A percentile compares a stretch with the other conserved stretches of the same genome.
These are phyloP conservation scores for Diploptera punctata DNA, from an alignment of 2,888 invertebrate species.

Conservation along the genomic window DNA sequence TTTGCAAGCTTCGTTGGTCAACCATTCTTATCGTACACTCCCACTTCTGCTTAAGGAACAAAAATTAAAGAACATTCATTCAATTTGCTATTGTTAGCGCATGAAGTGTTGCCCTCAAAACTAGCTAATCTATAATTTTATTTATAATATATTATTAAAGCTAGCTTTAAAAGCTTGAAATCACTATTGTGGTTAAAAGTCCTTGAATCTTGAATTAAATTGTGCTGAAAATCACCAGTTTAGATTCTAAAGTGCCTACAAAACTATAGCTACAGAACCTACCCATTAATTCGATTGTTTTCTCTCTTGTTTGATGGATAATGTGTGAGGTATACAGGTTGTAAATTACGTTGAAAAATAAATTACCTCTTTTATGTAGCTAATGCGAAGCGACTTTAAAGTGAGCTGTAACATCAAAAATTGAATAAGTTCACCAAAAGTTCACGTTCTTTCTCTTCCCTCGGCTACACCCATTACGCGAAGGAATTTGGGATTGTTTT, in stretches of 20 bases:
- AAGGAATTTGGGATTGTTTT: background rate
- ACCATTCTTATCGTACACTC: background rate
- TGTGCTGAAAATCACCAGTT: background rate
- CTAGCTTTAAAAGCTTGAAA: background rate
- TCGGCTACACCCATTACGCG: slow-evolving; percentile 24
- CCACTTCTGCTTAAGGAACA: background rate
- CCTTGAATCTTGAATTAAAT: background rate
- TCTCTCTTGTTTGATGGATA: background rate
- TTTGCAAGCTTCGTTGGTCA: background rate
- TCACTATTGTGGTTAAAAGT: background rate
- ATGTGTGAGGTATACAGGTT: background rate
- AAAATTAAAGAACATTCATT: background rate
- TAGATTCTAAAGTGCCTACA: background rate
- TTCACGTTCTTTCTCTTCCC: background rate
- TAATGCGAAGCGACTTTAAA: background rate
- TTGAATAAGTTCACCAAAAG: background rate
- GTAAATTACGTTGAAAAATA: slow-evolving; percentile 4
- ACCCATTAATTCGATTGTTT: background rate
- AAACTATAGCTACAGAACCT: background rate
- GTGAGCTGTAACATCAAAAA: background rate
- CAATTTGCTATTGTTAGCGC: background rate
- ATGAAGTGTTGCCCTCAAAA: no score
- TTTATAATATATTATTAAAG: background rate
- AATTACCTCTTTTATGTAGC: background rate
- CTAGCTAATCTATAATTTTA: no score